Conservation (phyloP, 2,888 invertebrate species). For the Dryocosmus kuriphilus region DNA sequence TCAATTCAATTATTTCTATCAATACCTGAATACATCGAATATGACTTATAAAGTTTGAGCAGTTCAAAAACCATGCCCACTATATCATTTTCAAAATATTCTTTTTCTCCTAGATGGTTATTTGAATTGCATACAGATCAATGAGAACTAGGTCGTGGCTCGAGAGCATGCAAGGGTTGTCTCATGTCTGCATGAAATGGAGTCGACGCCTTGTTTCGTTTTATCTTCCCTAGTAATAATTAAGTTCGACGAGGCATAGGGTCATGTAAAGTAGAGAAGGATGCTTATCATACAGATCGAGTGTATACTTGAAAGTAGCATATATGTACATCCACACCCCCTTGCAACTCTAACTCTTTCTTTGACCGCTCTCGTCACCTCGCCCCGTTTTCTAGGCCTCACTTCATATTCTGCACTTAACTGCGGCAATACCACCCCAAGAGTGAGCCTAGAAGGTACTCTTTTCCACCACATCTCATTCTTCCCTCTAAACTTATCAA, state of each 20-base stretch:
- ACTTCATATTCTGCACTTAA: constrained; percentile 46
- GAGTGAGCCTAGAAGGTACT: not conserved
- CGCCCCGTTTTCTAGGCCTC: constrained; percentile 40
- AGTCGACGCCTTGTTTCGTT: constrained; percentile 50
- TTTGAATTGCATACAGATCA: constrained; percentile 9
- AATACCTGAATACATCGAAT: too few species aligned
- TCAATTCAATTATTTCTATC: too few species aligned
- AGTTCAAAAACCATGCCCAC: too few species aligned
- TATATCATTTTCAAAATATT: not conserved
- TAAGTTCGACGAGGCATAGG: constrained; percentile 61
- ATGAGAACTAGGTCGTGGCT: constrained; percentile 38
- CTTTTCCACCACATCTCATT: not conserved
- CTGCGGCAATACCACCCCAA: not conserved
- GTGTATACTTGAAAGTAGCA: constrained; percentile 61
- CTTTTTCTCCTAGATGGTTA: not conserved
- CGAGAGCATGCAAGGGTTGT: constrained; percentile 38
- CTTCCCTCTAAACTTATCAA: not conserved
- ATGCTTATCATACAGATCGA: constrained; percentile 64
- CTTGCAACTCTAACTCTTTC: constrained; percentile 41
- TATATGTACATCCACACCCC: constrained; percentile 44
- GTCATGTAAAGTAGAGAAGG: constrained; percentile 48
- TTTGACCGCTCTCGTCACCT: constrained; percentile 48
- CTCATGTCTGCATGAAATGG: constrained; percentile 43
- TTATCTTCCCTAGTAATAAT: constrained; percentile 62
- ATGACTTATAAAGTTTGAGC: too few species aligned